A percentile compares a stretch with the other conserved stretches of the same genome.
These are phyloP conservation scores for Amorpha juglandis DNA, from an alignment of 2,888 invertebrate genomes.

Conservation along the genomic window DNA sequence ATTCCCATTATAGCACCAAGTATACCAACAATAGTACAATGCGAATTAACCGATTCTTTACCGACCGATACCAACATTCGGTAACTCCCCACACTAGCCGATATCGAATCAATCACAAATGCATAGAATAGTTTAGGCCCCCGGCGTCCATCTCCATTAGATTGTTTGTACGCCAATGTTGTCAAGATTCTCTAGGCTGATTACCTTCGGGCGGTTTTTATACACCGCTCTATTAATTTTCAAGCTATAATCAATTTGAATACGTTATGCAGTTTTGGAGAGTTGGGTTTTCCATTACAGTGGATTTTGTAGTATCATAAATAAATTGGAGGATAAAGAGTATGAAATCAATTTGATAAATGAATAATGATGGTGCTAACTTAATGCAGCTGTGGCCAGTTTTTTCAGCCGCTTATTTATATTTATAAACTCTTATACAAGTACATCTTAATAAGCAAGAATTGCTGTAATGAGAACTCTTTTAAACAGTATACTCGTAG, in stretches of 20 bases:
- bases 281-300: neutral
- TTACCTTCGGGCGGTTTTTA: conserved; percentile 24
- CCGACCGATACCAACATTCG: neutral
- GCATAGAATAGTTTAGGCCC: conserved; percentile 69
- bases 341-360: no score
- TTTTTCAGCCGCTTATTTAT: no score
- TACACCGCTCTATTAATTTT: neutral
- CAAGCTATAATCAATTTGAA: neutral
- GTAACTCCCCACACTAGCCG: neutral
- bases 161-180: conserved; percentile 28
- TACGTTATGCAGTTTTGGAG: neutral
- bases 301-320: neutral
- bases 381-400: no score
- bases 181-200: conserved; percentile 22
- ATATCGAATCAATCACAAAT: conserved; percentile 72
- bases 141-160: conserved; percentile 38
- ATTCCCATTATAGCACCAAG: no score
- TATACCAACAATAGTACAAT: no score
- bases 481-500: no score
- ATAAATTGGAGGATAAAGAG: no score
- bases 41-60: neutral
- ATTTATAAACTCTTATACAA: no score
- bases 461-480: no score
- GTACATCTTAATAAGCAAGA: no score
- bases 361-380: no score